Conservation (phyloP, 2,797 vertebrate species). For the Melopsittacus undulatus region DNA sequence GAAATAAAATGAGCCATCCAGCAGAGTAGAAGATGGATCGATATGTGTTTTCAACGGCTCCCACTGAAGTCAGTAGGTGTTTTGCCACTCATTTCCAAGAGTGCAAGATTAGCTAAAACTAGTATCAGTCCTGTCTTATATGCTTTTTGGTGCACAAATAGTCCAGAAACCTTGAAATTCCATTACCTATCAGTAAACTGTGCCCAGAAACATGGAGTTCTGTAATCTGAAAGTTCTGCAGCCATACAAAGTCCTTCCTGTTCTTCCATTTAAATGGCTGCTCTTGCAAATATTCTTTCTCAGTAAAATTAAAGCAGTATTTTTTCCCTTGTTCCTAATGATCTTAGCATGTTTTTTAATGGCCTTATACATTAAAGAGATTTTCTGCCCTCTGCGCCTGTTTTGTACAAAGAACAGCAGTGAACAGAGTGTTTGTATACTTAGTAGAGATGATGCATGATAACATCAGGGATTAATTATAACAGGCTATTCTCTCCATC, state of each 20-base stretch:
- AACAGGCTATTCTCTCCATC: background rate
- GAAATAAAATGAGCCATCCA: background rate
- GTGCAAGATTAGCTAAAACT: background rate
- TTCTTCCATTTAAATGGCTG: background rate
- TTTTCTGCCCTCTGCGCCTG: background rate
- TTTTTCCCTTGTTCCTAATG: background rate
- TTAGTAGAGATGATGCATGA: background rate
- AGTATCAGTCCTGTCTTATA: background rate
- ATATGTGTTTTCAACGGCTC: background rate
- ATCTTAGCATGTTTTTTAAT: background rate
- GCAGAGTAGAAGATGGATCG: background rate
- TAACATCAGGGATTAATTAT: background rate
- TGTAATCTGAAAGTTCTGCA: background rate
- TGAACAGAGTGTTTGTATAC: background rate
- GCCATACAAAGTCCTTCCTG: background rate
- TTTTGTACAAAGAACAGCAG: background rate
- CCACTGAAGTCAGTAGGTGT: background rate
- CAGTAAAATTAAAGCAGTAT: background rate
- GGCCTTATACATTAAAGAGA: background rate
- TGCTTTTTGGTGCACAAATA: background rate
- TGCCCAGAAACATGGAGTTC: background rate
- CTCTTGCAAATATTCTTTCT: background rate
- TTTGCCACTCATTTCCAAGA: slow-evolving; percentile 10
- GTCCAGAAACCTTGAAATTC: background rate
- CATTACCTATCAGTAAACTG: background rate